These are phyloP conservation scores for Arctopsyche grandis DNA, from an alignment of 1,140 invertebrate species.

Conservation along the genomic window DNA sequence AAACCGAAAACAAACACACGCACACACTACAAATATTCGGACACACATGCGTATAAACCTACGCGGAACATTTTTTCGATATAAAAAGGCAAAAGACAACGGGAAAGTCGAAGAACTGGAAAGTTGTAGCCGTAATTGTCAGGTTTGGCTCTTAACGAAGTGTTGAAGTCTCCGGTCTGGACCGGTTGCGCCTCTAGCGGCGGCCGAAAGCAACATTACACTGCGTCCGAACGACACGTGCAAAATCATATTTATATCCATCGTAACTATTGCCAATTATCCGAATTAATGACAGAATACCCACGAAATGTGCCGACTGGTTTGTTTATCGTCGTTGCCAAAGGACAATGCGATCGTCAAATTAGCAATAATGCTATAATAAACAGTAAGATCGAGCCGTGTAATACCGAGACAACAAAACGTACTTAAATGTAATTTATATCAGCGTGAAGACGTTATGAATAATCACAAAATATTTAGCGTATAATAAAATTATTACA, in stretches of 20 bases:
- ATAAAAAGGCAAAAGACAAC: slow-evolving; percentile 12
- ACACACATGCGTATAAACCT: background rate
- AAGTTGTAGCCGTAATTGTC: slow-evolving; percentile 45
- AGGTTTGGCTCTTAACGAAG: slow-evolving; percentile 48
- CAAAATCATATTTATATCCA: background rate
- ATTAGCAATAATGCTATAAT: no score
- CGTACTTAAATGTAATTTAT: no score
- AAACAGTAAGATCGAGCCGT: no score
- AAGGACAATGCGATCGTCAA: no score
- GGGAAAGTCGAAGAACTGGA: slow-evolving; percentile 32
- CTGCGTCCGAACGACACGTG: background rate
- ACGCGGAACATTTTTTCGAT: background rate
- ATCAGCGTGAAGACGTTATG: no score
- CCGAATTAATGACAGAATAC: background rate
- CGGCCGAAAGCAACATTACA: background rate
- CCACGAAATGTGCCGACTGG: no score
- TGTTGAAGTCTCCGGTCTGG: slow-evolving; percentile 43
- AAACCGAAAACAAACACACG: background rate
- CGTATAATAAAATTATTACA: no score
- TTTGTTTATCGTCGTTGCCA: no score
- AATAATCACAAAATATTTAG: no score
- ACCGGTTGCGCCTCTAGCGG: slow-evolving; percentile 37
- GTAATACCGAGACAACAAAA: no score
- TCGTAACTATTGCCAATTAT: background rate
- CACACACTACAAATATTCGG: background rate